These are phyloP conservation scores for Xiphias gladius DNA, from an alignment of 2,113 vertebrate species.

Conservation along the genomic window DNA sequence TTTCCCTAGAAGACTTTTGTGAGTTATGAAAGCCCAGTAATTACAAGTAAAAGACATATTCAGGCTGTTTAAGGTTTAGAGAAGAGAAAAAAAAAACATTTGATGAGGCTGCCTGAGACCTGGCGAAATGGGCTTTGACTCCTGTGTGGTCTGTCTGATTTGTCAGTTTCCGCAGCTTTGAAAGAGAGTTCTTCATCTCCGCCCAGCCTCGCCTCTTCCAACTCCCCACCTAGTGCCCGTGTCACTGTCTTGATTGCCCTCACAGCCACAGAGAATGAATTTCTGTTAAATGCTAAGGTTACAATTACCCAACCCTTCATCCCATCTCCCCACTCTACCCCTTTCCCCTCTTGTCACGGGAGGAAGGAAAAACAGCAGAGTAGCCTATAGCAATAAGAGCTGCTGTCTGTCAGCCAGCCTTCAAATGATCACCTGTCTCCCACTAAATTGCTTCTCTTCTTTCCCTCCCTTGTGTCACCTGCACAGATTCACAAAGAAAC, in stretches of 20 bases:
- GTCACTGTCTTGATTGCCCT: constrained; percentile 57
- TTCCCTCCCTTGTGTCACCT: constrained; percentile 73
- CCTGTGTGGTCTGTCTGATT: constrained; percentile 58
- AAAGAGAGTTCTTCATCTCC: constrained; percentile 62
- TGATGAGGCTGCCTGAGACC: constrained; percentile 52
- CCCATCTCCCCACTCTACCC: constrained; percentile 17
- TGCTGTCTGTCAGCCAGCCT: constrained; percentile 78
- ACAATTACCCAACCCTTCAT: constrained; percentile 74
- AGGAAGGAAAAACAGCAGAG: constrained; percentile 69
- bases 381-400: constrained; percentile 77
- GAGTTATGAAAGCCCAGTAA: constrained; percentile 34
- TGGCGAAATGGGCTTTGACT: constrained; percentile 67
- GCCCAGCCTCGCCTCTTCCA: constrained; percentile 36
- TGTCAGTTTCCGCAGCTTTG: constrained; percentile 48
- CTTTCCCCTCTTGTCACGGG: constrained; percentile 55
- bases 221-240: constrained; percentile 37
- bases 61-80: constrained; percentile 51
- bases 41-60: constrained; percentile 50
- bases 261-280: constrained; percentile 58
- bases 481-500: constrained; percentile 71
- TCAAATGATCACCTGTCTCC: constrained; percentile 84
- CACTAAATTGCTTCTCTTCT: constrained; percentile 74
- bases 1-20: constrained; percentile 61
- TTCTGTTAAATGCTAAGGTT: constrained; percentile 78
- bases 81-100: constrained; percentile 21